Conservation (phyloP, 2,113 vertebrate genomes). For the Prionailurus viverrinus region DNA sequence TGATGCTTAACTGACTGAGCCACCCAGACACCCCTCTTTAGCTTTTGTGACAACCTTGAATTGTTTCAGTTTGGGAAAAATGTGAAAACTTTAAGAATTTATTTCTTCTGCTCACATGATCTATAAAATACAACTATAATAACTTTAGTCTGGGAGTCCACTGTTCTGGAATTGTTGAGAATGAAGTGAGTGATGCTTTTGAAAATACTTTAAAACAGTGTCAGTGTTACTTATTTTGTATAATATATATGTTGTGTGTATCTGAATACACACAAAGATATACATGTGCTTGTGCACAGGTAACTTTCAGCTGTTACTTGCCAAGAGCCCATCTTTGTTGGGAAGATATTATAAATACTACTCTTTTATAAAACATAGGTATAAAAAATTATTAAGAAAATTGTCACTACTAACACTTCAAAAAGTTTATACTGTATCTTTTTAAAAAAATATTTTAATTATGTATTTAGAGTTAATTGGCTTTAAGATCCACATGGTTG, state of each 20-base stretch:
- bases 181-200: not conserved
- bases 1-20: no score
- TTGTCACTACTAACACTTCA: not conserved
- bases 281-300: not conserved
- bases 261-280: not conserved
- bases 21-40: no score
- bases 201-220: not conserved
- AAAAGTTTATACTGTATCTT: conserved; percentile 1
- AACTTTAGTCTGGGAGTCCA: not conserved
- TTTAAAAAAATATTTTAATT: not conserved
- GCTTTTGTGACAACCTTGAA: not conserved
- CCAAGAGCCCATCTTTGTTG: not conserved
- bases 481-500: not conserved
- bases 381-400: conserved; percentile 24
- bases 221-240: not conserved
- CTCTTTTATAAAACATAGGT: not conserved
- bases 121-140: not conserved
- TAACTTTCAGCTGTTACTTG: not conserved
- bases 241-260: not conserved
- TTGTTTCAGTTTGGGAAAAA: not conserved
- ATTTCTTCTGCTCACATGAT: not conserved
- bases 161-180: not conserved
- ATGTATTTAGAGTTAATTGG: not conserved
- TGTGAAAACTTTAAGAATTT: not conserved
- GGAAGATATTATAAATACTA: not conserved